Percentiles rank a stretch among this genome's conserved stretches.
phyloP scores from a whole-genome alignment of 1,140 invertebrate species.

The Gyrodactylus bullatarudis region DNA sequence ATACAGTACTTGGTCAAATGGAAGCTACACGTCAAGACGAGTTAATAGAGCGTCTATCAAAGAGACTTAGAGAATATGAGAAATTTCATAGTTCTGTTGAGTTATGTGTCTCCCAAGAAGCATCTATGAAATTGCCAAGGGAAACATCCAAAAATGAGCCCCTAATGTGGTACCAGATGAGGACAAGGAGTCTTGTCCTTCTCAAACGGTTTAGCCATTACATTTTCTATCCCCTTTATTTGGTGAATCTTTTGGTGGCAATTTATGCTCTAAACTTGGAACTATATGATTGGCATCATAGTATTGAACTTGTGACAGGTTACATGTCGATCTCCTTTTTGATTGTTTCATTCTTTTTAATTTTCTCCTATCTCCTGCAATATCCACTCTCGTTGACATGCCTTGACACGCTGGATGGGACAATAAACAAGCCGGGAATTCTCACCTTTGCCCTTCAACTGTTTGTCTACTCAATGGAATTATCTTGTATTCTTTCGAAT shows the following conservation, averaged over 20 bases:
- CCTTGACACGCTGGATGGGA: background rate
- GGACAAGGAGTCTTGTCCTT: too few species aligned
- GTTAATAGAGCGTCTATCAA: background rate
- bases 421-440: background rate
- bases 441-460: background rate
- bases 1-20: too few species aligned
- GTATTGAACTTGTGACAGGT: background rate
- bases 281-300: background rate
- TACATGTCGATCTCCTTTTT: background rate
- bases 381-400: background rate
- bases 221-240: background rate
- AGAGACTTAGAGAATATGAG: background rate
- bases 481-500: background rate
- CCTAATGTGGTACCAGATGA: background rate
- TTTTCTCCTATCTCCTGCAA: background rate
- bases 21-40: background rate
- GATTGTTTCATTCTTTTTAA: background rate
- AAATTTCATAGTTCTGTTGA: too few species aligned
- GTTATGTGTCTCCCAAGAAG: too few species aligned
- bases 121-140: background rate
- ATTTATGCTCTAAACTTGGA: background rate
- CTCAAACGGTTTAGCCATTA: background rate
- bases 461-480: background rate
- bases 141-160: background rate
- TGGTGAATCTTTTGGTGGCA: background rate